Evolutionary conservation across 2,797 vertebrate genomes (phyloP), one percentile per base, ranked within the genome.

Genomic region (Sebastes kiyomatsui): DNA sequence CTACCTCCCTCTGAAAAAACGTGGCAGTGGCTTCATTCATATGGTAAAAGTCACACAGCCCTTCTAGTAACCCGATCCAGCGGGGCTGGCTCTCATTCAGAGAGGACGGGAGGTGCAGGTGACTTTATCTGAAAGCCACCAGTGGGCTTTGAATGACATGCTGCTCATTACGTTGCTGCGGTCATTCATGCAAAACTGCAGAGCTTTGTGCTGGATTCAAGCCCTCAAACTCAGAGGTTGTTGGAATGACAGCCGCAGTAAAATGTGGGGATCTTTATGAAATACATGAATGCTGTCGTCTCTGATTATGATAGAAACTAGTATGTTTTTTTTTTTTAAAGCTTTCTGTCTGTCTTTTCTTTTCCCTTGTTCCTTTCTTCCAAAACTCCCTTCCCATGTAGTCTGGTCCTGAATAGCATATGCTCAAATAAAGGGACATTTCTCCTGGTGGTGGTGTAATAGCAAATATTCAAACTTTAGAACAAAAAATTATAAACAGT

Each of bases 21-120:
- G 83, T 86, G 90, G 77, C 85, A 52, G 80, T 33, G 78, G 81
- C 81, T 86, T 86, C 88, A 93, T 95, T 96, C 94, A 92, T 90
- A 90, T 89, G 91, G 91, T 93, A 92, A 95, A 94, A 94, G 93
- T 92, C 90, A 86, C 92, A 93, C 83, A 92, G 92, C 79, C 79
- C 67, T 55, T 72, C 58, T 18, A 16, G 93, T 92, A 95, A 96
- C 91, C 86, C 54, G 85, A 93, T 79, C 92, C 89, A 72, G 69
- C 54, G 30, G 65, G 78, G 65, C 86, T 84, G 84, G 86, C 77
- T 87, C 86, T 88, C 79, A 83, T 89, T 92, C 69, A 88, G 55
- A 90, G 82, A 81, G 80, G 75, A 80, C 72, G 81, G 89, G 81
- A 75, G 86, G 82, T 65, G 86, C 79, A 84, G 87, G 90, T 84